phyloP scores from a whole-genome alignment of 2,797 vertebrate genomes.

The Propithecus perrieri region DNA sequence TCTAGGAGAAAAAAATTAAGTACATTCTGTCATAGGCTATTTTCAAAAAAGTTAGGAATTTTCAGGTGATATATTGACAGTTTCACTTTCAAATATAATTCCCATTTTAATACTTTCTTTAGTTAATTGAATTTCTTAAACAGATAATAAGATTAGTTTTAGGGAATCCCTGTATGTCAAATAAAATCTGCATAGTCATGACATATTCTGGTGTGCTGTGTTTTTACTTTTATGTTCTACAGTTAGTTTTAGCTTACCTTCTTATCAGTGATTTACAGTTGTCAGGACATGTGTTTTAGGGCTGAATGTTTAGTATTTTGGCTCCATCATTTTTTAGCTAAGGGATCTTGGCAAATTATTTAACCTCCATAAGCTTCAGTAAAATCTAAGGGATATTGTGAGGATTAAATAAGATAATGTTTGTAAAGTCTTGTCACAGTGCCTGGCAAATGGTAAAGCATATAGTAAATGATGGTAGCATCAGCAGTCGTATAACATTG shows the following conservation, averaged over 20 bases:
- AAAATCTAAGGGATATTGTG: neutral
- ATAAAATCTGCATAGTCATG: slow-evolving; percentile 3
- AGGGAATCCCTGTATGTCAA: neutral
- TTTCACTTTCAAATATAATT: slow-evolving; percentile 52
- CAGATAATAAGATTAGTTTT: slow-evolving; percentile 16
- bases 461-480: neutral
- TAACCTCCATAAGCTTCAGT: neutral
- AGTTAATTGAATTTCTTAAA: slow-evolving; percentile 34
- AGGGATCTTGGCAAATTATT: neutral
- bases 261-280: neutral
- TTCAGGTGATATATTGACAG: neutral
- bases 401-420: neutral
- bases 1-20: neutral
- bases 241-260: slow-evolving; percentile 23
- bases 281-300: neutral
- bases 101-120: slow-evolving; percentile 40
- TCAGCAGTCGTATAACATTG: neutral
- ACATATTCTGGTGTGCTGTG: neutral
- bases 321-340: neutral
- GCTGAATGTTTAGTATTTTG: slow-evolving; percentile 26
- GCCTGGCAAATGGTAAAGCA: neutral
- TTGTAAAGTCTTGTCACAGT: neutral
- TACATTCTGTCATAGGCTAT: neutral
- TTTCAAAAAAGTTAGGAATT: neutral
- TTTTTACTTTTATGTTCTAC: slow-evolving; percentile 8